Evolutionary conservation across 2,113 vertebrate genomes (phyloP), one percentile per base, ranked within the genome.

Genomic region (Podarcis raffonei): DNA sequence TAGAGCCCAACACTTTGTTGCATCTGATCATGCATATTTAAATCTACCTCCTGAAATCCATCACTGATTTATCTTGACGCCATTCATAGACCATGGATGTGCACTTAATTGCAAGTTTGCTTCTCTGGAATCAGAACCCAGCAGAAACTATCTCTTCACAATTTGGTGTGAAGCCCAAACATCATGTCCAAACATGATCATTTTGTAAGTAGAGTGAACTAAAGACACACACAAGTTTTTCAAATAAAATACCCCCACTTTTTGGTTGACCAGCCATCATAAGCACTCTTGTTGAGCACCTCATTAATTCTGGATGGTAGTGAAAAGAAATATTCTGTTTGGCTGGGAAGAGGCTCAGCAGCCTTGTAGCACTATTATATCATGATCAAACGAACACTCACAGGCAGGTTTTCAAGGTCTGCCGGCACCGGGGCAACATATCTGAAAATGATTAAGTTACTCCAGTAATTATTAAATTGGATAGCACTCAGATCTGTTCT

Each of bases 401-500:
- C 2, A 1, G 88, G 5, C 76, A 76, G 84, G 77, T 94, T 89
- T 88, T 86, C 81, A 89, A 92, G 85, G 83, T 93, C 86, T 95
- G 85, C 87, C 87, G 91, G 77, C 90, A 69, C 83, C 79, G 65
- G 94, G 91, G 89, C 65, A 20, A 76, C 77, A 71, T 89, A 96
- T 94, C 90, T 94, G 89, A 93, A 95, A 96, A 96, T 94, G 89
- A 96, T 92, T 85, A 94, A 97, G 94, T 94, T 95, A 94, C 90
- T 92, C 87, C 3, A 86, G 91, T 92, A 96, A 95, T 97, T 97
- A 96, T 95, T 94, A 95, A 94, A 95, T 94, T 96, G 94, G 92
- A 94, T 89, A 94, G 89, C 83, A 92, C 89, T 96, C 94, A 95
- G 25, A 90, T 88, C 91, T 92, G 74, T 20, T 90, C 95, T 91